These are phyloP conservation scores for Thyatira batis DNA, from an alignment of 2,888 invertebrate species.

Conservation along the genomic window DNA sequence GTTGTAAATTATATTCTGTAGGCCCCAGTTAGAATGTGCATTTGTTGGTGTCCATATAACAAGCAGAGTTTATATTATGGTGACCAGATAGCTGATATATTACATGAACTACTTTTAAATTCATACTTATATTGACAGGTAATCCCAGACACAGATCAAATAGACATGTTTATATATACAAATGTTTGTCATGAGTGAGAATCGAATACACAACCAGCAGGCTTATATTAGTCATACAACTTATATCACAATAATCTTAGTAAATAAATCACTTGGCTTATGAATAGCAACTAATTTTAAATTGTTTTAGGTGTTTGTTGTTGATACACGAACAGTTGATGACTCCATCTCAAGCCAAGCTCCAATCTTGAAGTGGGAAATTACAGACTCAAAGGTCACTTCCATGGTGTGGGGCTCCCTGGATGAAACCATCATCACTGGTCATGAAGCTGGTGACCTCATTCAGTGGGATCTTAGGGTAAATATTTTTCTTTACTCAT, in stretches of 20 bases:
- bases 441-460: conserved; percentile 97
- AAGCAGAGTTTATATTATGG: too few relatives aligned
- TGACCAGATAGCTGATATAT: too few relatives aligned
- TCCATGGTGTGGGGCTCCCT: conserved; percentile 96
- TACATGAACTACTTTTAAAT: too few relatives aligned
- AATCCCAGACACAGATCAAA: not conserved
- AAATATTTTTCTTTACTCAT: conserved; percentile 18
- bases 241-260: too few relatives aligned
- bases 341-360: conserved; percentile 85
- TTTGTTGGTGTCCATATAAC: too few relatives aligned
- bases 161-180: too few relatives aligned
- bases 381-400: conserved; percentile 92
- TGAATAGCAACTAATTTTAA: not conserved
- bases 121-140: too few relatives aligned
- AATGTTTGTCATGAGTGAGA: too few relatives aligned
- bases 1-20: too few relatives aligned
- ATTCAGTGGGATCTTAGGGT: conserved; percentile 96
- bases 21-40: too few relatives aligned
- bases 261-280: too few relatives aligned
- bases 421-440: conserved; percentile 95
- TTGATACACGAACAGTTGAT: conserved; percentile 90
- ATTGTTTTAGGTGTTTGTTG: conserved; percentile 86
- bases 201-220: not conserved
- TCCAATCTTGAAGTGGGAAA: conserved; percentile 90
- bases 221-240: too few relatives aligned